Evolutionary conservation across 2,113 vertebrate species (phyloP).

Genomic region (Ceyx melanurus): DNA sequence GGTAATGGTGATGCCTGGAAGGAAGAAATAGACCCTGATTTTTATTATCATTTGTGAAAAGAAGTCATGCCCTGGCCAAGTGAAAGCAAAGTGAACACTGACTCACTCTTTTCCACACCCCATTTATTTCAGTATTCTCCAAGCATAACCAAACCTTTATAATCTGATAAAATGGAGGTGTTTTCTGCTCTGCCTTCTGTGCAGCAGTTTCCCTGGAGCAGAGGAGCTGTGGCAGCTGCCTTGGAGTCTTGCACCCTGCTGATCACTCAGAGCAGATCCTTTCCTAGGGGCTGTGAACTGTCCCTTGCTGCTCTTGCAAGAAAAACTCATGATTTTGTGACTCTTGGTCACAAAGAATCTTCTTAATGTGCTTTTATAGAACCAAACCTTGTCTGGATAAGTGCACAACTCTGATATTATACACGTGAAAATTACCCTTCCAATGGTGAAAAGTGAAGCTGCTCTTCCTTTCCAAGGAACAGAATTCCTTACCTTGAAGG

Average conservation of each 20-base stretch:
- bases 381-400: background rate
- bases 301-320: background rate
- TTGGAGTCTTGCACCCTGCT: background rate
- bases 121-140: background rate
- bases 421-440: background rate
- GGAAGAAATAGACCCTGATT: background rate
- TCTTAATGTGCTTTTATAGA: background rate
- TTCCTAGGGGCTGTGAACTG: background rate
- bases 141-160: background rate
- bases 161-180: background rate
- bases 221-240: background rate
- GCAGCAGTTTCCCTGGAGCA: background rate
- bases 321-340: background rate
- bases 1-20: constrained; percentile 5
- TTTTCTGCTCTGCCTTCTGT: background rate
- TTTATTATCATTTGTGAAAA: background rate
- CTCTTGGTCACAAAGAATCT: too few species aligned
- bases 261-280: background rate
- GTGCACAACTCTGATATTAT: too few species aligned
- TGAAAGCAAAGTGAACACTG: background rate
- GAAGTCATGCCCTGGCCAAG: background rate
- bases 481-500: background rate
- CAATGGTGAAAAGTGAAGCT: background rate
- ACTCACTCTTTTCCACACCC: background rate
- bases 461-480: background rate